Base-by-base conservation (phyloP, 2,888 invertebrate genomes). In the Fragum whitleyi region DNA sequence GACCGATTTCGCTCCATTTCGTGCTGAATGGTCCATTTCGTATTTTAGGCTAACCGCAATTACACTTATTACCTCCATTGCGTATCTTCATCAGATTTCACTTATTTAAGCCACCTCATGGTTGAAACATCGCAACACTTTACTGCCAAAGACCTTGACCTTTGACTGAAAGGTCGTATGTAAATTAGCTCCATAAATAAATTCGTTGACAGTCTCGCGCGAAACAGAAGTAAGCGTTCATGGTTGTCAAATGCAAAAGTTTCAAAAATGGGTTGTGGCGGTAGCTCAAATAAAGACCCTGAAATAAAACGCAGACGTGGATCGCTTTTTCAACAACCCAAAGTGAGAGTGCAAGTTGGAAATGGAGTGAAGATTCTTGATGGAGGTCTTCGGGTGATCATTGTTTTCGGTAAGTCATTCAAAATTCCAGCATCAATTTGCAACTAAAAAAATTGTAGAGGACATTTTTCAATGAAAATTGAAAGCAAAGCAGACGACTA, bases 401-500 rank as follows among this genome's bases (percentile, higher is more conserved):
- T 91, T 74, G 88, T 90, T 5, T 91, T 90, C 78, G 90, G 90
- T 91, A 69, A 89, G 69, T 16, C 32, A 36, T 36, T 36, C 9
- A 6, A 9, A 9, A 3, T 36, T 36, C 32, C 32, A 36, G 32
- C 9, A 36, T 36, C 32, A 9, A 36, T 36, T 6, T 6, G 32
- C 3, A 36, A 36, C 3, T 6, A 36, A 36, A 36, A 36, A 36
- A 36, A 36, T 6, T 6, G 32, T 9, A 36, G 32, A 36, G 5
- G 32, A 36, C 32, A 19, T 26, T 19, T 26, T 19, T 26, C 23
- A 57, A n/a, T n/a, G 55, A 55, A 14, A 21, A 26, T 61, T 61
- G 32, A 23, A 21, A 21, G 14, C 57, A 23, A 2, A 21, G 57
- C 32, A 36, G 32, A 36, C 9, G 32, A 36, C 32, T 6, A 9